Evolutionary conservation across 1,140 invertebrate genomes (phyloP).

Genomic region (Mercenaria mercenaria): DNA sequence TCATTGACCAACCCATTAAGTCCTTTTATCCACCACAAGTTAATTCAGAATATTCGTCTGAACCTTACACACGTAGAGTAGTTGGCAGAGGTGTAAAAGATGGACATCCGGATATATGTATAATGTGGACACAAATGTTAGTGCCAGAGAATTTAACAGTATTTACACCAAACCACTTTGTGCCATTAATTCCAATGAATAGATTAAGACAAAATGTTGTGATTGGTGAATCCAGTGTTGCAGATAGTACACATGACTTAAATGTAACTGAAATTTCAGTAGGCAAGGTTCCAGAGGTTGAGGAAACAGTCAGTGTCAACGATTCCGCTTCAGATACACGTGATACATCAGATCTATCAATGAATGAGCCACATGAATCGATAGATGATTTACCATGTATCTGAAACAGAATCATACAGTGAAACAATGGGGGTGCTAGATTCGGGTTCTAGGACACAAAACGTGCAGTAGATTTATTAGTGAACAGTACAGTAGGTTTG

Average conservation of each 20-base stretch:
- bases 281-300: too few species aligned
- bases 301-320: neutral
- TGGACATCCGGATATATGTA: neutral
- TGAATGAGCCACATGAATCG: neutral
- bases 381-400: too few species aligned
- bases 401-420: too few species aligned
- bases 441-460: neutral
- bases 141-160: neutral
- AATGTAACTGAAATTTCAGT: neutral
- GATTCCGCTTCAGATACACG: neutral
- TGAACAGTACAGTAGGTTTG: neutral
- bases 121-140: slow-evolving; percentile 26
- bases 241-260: neutral
- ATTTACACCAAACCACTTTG: neutral
- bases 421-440: neutral
- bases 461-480: neutral
- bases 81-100: neutral
- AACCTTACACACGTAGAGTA: neutral
- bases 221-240: too few species aligned
- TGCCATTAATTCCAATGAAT: neutral
- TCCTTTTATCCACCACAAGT: slow-evolving; percentile 36
- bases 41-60: neutral
- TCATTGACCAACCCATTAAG: neutral
- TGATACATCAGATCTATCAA: neutral
- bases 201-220: too few species aligned